Evolutionary conservation across 2,797 vertebrate species (phyloP).

Genomic region (Anisognathus igniventris): DNA sequence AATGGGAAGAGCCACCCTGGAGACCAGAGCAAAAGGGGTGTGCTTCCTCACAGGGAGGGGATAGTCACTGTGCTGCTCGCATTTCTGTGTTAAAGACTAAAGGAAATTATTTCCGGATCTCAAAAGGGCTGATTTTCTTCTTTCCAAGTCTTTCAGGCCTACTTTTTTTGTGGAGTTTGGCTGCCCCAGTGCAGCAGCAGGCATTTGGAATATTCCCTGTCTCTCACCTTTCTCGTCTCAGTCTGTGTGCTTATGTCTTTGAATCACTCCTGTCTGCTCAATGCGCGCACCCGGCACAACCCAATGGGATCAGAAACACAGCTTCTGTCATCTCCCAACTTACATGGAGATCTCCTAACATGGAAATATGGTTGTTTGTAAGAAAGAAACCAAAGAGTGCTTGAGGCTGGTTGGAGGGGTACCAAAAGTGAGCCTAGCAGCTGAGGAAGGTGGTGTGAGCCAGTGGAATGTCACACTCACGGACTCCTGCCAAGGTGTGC

Average conservation of each 20-base stretch:
- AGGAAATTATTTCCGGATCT: neutral
- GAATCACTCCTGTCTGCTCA: slow-evolving; percentile 10
- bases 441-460: neutral
- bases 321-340: neutral
- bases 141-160: neutral
- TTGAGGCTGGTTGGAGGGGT: neutral
- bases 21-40: neutral
- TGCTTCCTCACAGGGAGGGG: neutral
- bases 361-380: neutral
- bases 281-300: neutral
- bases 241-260: neutral
- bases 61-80: neutral
- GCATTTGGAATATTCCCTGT: slow-evolving; percentile 13
- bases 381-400: neutral
- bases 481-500: neutral
- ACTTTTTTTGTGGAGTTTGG: neutral
- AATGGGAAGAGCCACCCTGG: fast-evolving
- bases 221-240: slow-evolving; percentile 12
- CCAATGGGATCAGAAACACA: neutral
- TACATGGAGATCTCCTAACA: neutral
- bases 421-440: neutral
- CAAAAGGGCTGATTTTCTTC: neutral
- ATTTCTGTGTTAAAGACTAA: neutral
- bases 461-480: neutral
- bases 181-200: neutral